Evolutionary conservation across 2,888 invertebrate species (phyloP).

Genomic region (Drosophila fulvimacula): DNA sequence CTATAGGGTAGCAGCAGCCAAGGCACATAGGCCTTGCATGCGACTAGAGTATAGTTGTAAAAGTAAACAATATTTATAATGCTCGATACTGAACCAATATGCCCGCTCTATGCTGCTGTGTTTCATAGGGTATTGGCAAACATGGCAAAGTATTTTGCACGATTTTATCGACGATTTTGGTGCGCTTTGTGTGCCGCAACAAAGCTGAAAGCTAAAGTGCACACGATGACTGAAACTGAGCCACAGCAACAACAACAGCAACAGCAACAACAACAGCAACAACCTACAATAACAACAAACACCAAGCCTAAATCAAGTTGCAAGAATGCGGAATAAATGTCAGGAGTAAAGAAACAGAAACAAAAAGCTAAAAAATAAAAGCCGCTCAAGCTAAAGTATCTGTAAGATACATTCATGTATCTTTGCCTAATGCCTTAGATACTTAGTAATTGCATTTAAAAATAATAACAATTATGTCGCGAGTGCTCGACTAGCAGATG

Average conservation of each 20-base stretch:
- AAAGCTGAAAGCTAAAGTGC: constrained; percentile 43
- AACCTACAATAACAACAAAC: constrained; percentile 28
- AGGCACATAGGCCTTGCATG: background rate
- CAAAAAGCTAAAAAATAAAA: constrained; percentile 31
- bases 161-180: constrained; percentile 55
- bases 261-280: constrained; percentile 2
- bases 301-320: constrained; percentile 81
- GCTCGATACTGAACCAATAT: background rate
- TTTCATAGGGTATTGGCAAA: constrained; percentile 29
- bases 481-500: background rate
- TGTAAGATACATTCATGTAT: constrained; percentile 58
- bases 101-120: background rate
- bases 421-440: constrained; percentile 29
- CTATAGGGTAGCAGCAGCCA: background rate
- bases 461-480: constrained; percentile 8
- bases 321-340: constrained; percentile 80
- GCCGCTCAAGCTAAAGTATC: constrained; percentile 40
- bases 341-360: constrained; percentile 59
- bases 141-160: constrained; percentile 53
- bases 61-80: background rate
- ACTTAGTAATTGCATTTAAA: constrained; percentile 52
- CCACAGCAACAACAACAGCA: constrained; percentile 23
- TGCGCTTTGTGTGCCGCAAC: constrained; percentile 25
- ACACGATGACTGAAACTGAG: constrained; percentile 35
- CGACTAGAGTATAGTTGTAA: background rate